Evolutionary conservation across 2,888 invertebrate species (phyloP).

Genomic region (Piscicola geometra): DNA sequence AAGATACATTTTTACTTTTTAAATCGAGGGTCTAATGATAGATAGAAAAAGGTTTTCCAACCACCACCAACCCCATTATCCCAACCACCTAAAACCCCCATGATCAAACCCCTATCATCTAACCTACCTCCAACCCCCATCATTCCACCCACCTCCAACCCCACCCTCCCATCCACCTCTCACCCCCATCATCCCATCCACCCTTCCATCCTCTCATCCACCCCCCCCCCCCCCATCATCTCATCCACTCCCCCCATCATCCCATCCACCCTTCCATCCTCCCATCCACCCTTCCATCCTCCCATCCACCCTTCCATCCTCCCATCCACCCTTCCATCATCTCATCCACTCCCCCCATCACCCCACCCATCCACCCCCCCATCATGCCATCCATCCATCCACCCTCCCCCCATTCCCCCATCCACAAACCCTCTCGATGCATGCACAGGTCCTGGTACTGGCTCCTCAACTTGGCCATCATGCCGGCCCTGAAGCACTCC

Average conservation of each 20-base stretch:
- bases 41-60: too few species aligned
- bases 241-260: background rate
- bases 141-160: too few species aligned
- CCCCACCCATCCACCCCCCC: background rate
- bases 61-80: too few species aligned
- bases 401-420: background rate
- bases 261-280: background rate
- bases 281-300: background rate
- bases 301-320: background rate
- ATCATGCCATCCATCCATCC: background rate
- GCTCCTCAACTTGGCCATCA: conserved; percentile 77
- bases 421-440: conserved; percentile 62
- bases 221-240: background rate
- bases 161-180: too few species aligned
- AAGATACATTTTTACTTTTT: too few species aligned
- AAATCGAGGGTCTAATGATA: too few species aligned
- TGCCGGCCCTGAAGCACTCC: conserved; percentile 76
- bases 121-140: too few species aligned
- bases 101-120: too few species aligned
- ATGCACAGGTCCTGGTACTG: conserved; percentile 91
- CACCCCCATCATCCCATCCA: too few species aligned
- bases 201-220: too few species aligned
- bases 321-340: background rate
- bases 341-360: background rate
- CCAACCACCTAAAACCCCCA: too few species aligned